These are phyloP conservation scores for Schlechtendalia chinensis DNA, from an alignment of 1,140 invertebrate genomes.

Conservation along the genomic window DNA sequence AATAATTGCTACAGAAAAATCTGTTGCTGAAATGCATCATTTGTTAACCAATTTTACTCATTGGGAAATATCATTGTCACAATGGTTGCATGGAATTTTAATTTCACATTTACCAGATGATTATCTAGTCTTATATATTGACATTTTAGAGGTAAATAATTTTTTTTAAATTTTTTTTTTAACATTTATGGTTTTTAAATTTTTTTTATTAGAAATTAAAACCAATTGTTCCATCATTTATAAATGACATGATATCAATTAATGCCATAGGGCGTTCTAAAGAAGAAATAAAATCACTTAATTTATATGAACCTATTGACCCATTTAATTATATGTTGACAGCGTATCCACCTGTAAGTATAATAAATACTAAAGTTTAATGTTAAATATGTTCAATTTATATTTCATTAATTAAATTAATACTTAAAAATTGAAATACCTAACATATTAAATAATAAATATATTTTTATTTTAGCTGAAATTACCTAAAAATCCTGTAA, in stretches of 20 bases:
- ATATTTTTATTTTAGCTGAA: constrained; percentile 28
- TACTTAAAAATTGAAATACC: background rate
- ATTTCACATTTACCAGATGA: constrained; percentile 41
- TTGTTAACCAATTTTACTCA: constrained; percentile 35
- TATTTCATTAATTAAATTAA: background rate
- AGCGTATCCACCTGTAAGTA: constrained; percentile 38
- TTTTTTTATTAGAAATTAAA: constrained; percentile 32
- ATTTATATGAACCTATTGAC: constrained; percentile 37
- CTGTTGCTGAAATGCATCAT: constrained; percentile 40
- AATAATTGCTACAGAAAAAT: constrained; percentile 34
- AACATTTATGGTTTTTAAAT: background rate
- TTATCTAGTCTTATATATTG: constrained; percentile 25
- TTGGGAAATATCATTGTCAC: constrained; percentile 31
- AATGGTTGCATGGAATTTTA: constrained; percentile 31
- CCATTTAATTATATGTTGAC: constrained; percentile 40
- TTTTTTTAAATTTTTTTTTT: background rate
- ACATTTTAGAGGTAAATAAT: constrained; percentile 38
- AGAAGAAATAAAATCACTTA: constrained; percentile 32
- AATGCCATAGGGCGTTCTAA: constrained; percentile 19
- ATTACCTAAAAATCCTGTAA: constrained; percentile 45
- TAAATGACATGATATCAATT: constrained; percentile 36
- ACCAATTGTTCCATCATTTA: constrained; percentile 24
- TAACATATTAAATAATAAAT: no score
- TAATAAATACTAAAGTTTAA: background rate
- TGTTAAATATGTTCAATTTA: no score